Evolutionary conservation across 2,113 vertebrate species (phyloP).

Genomic region (Sylvia atricapilla): DNA sequence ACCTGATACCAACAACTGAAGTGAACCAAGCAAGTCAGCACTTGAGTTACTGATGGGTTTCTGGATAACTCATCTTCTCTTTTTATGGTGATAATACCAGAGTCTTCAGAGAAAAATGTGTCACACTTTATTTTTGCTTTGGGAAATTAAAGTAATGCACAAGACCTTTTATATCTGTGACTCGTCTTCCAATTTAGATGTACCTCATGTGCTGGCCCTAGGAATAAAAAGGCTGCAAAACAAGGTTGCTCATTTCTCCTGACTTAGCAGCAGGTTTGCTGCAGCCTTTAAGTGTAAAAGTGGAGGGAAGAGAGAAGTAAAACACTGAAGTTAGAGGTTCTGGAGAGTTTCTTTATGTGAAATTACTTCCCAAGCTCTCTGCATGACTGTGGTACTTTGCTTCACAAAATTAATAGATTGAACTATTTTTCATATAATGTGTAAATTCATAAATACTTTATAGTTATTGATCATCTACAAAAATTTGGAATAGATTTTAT

Average conservation of each 20-base stretch:
- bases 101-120: not conserved
- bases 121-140: not conserved
- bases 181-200: not conserved
- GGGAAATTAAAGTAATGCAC: not conserved
- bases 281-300: not conserved
- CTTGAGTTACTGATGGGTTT: not conserved
- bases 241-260: not conserved
- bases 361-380: not conserved
- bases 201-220: not conserved
- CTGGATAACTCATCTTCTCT: not conserved
- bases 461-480: not conserved
- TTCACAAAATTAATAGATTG: not conserved
- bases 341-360: not conserved
- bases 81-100: not conserved
- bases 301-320: not conserved
- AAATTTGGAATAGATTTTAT: not conserved
- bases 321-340: not conserved
- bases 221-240: not conserved
- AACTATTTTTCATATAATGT: not conserved
- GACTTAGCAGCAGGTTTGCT: not conserved
- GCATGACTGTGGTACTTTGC: not conserved
- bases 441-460: not conserved
- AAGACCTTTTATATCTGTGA: not conserved
- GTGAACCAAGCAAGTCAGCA: not conserved
- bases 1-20: not conserved